These are phyloP conservation scores for Anguilla obscura DNA, from an alignment of 2,797 vertebrate genomes.

Conservation along the genomic window DNA sequence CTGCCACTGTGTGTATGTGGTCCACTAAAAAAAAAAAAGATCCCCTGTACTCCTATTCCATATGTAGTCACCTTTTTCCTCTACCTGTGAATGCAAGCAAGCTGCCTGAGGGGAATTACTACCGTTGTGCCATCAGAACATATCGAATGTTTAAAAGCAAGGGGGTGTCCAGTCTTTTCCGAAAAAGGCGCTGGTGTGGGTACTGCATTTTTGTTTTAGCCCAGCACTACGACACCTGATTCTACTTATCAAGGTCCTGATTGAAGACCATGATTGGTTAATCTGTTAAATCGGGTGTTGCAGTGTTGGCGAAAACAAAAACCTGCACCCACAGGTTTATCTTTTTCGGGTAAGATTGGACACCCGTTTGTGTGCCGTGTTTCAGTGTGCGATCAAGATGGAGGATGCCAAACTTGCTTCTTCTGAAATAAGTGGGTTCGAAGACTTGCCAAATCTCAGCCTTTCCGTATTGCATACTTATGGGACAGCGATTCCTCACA, in stretches of 20 bases:
- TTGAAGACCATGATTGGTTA: too few relatives aligned
- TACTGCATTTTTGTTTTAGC: too few relatives aligned
- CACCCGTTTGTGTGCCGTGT: too few relatives aligned
- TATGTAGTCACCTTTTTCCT: not conserved
- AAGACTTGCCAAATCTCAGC: not conserved
- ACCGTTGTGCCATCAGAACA: slow-evolving; percentile 5
- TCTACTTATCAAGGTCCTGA: too few relatives aligned
- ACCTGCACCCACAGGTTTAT: too few relatives aligned
- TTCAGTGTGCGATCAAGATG: not conserved
- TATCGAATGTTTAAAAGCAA: not conserved
- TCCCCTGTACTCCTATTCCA: not conserved
- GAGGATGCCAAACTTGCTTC: not conserved
- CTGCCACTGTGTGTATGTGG: not conserved
- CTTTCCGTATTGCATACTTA: not conserved
- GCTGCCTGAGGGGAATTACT: not conserved
- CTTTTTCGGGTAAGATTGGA: too few relatives aligned
- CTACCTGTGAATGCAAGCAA: not conserved
- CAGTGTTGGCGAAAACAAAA: too few relatives aligned
- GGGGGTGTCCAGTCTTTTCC: too few relatives aligned
- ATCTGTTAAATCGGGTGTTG: too few relatives aligned
- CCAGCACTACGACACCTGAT: too few relatives aligned
- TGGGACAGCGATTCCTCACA: not conserved
- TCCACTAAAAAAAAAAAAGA: not conserved
- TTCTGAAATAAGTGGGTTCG: not conserved
- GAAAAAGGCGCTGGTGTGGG: too few relatives aligned